A percentile compares a stretch with the other conserved stretches of the same genome.
Conservation (phyloP, 2,797 vertebrate species). For the Lepidocolaptes lacrymiger region DNA sequence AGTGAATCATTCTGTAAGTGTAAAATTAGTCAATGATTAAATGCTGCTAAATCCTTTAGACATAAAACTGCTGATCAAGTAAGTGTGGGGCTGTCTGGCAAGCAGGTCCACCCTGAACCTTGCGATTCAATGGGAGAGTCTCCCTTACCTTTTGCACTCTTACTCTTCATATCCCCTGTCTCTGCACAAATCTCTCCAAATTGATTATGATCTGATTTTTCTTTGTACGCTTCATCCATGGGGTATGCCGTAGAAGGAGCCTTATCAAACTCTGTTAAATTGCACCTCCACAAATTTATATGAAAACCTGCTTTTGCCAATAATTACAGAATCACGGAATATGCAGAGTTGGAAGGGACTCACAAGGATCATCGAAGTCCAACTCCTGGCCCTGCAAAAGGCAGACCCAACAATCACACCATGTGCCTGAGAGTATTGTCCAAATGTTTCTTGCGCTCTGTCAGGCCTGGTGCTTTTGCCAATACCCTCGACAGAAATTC, state of each 20-base stretch:
- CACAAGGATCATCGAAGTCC: not conserved
- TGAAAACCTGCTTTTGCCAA: not conserved
- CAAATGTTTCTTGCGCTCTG: not conserved
- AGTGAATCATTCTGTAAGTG: not conserved
- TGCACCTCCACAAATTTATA: not conserved
- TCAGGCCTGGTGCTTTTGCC: not conserved
- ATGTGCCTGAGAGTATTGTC: not conserved
- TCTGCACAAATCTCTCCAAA: not conserved
- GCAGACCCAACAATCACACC: not conserved
- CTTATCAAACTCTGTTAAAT: not conserved
- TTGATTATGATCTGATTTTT: not conserved
- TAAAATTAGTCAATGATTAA: not conserved
- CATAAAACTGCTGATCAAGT: not conserved
- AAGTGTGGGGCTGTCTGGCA: not conserved
- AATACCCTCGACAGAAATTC: not conserved
- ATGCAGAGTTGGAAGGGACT: not conserved
- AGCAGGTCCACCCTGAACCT: rapidly evolving
- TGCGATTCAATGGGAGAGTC: rapidly evolving
- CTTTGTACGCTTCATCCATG: not conserved
- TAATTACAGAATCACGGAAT: not conserved
- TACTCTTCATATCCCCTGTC: not conserved
- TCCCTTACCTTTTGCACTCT: not conserved
- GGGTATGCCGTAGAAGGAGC: not conserved
- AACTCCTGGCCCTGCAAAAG: not conserved
- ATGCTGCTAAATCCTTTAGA: not conserved